Evolutionary conservation across 2,888 invertebrate genomes (phyloP).

Genomic region (Erpobdella octoculata): DNA sequence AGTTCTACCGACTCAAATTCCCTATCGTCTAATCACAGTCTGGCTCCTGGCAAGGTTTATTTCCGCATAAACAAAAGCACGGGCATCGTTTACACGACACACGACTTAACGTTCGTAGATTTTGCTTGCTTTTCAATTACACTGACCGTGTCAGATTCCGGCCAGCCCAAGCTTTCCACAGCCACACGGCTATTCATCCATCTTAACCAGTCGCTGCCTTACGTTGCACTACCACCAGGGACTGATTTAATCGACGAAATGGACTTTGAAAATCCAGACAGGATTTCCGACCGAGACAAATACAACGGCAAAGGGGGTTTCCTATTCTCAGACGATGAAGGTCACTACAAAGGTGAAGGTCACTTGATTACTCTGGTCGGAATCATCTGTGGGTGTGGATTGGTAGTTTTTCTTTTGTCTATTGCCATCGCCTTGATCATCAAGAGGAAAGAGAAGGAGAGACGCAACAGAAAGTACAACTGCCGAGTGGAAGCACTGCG

Average conservation of each 20-base stretch:
- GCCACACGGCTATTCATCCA: constrained; percentile 25
- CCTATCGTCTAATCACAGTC: neutral
- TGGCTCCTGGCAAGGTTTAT: neutral
- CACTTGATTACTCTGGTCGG: constrained; percentile 34
- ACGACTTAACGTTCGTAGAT: neutral
- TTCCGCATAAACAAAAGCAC: neutral
- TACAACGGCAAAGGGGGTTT: neutral
- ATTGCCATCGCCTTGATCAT: constrained; percentile 33
- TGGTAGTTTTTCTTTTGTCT: constrained; percentile 31
- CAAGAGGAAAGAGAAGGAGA: constrained; percentile 30
- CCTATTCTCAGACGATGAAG: neutral
- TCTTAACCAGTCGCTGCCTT: constrained; percentile 33
- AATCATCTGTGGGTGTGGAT: constrained; percentile 32
- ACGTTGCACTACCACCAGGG: neutral
- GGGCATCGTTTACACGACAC: neutral
- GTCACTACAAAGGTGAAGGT: constrained; percentile 3
- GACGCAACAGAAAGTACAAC: constrained; percentile 34
- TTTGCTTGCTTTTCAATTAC: neutral
- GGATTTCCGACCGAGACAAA: neutral
- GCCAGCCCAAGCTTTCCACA: constrained; percentile 15
- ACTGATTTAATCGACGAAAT: neutral
- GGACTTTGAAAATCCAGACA: neutral
- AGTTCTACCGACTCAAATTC: neutral
- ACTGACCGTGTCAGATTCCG: constrained; percentile 20
- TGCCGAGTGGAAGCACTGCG: constrained; percentile 35